Base-by-base conservation (phyloP, 2,797 vertebrate species). In the Bradypodion ventrale region DNA sequence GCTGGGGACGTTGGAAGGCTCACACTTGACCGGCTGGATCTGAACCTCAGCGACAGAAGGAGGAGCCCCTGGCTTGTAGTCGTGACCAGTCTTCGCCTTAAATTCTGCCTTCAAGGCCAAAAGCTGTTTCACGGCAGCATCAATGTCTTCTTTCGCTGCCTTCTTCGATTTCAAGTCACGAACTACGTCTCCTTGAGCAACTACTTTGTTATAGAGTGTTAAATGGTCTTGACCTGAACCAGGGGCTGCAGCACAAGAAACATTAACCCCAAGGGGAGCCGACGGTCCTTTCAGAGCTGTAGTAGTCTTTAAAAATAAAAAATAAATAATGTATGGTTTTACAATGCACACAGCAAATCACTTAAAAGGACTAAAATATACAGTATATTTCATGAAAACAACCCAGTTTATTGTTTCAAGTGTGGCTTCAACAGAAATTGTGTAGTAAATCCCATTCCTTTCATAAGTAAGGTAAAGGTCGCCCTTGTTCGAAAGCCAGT, bases 151-250 rank as follows among this genome's bases (percentile, higher is more conserved):
- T 87, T 99, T 99, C 7, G 97, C 84, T 32, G 98, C 97, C 87
- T 98, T 98, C 92, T 95, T 96, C 16, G 95, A 86, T 95, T 99
- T 99, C 59, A 99, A 94, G 75, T 97, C 96, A 52, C 98, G 97
- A 66, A 99, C 97, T 32, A 93, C 52, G 59, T 99, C 97, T 2
- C 97, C 98, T 85, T 99, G 98, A 35, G 94, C 94, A 68, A 96
- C 93, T 12, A 99, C 96, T 60, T 93, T 95, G 0, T 93, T 96
- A 92, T 98, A 97, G 44, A 98, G 83, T 27, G 88, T 85, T 40
- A 94, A 29, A 12, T 92, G 88, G 35, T 93, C 93, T 87, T 93
- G 92, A 35, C 91, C 3, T 0, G 42, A 2, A 69, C 90, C 7
- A 4, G 94, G 83, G 40, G 85, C 19, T 80, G 87, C 32, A 78